Conservation (phyloP, 2,797 vertebrate genomes). For the Gadopsis bispinosus region DNA sequence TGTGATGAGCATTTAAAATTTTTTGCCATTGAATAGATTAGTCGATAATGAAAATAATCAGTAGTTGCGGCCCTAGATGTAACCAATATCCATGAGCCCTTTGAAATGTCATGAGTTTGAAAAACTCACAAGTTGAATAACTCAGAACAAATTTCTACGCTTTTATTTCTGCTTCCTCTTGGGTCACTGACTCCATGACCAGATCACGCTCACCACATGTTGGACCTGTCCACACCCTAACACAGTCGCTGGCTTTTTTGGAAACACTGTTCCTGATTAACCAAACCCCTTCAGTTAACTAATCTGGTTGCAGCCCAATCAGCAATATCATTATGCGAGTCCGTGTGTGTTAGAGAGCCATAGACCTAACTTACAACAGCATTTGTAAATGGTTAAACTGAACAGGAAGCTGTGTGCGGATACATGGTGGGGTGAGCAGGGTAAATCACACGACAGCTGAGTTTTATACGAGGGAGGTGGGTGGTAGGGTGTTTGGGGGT, state of each 20-base stretch:
- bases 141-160: not conserved
- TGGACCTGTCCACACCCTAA: slow-evolving; percentile 45
- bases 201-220: slow-evolving; percentile 31
- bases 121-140: not conserved
- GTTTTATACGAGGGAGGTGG: slow-evolving; percentile 66
- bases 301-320: slow-evolving; percentile 47
- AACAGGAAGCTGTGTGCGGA: slow-evolving; percentile 71
- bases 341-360: slow-evolving; percentile 28
- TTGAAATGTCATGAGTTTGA: slow-evolving; percentile 11
- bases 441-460: slow-evolving; percentile 70
- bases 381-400: slow-evolving; percentile 80
- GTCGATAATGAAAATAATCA: too few species aligned
- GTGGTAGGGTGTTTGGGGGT: slow-evolving; percentile 59
- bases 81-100: not conserved
- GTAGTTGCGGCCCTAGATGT: not conserved
- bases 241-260: slow-evolving; percentile 18
- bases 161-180: not conserved
- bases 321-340: slow-evolving; percentile 47
- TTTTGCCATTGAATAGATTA: too few species aligned
- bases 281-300: slow-evolving; percentile 58
- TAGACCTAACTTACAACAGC: slow-evolving; percentile 43
- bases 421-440: slow-evolving; percentile 58
- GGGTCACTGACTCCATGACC: not conserved
- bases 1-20: too few species aligned
- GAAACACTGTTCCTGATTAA: slow-evolving; percentile 71